Base-by-base conservation (phyloP, 2,888 invertebrate genomes). In the Brachypterus glaber region DNA sequence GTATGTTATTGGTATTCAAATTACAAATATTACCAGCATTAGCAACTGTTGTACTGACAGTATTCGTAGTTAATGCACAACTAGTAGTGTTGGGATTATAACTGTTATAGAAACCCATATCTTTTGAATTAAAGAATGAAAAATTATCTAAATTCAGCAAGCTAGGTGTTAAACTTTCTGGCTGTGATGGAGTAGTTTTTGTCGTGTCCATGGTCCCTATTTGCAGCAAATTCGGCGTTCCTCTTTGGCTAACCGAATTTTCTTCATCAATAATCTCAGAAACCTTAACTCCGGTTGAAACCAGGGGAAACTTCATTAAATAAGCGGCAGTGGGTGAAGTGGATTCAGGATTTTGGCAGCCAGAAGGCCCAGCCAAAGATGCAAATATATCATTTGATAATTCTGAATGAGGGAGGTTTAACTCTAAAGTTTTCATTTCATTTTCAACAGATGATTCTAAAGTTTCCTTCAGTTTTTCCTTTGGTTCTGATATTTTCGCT, bases 321-420 rank as follows among this genome's bases (percentile, higher is more conserved):
- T 83, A 83, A 2, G 84, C 84, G 9, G 83, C 84, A 2, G 83
- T 83, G 3, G 84, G 83, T 2, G 83, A 83, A 34, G 76, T 73
- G 1, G 76, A 74, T 52, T 75, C 74, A 2, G 74, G 69, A 59
- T 73, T 70, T 51, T 71, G 69, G 12, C 69, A 69, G 40, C 69
- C 70, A 9, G 63, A 45, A 7, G 73, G 72, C 7, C 74, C 74
- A 54, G 74, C 72, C 17, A 77, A 60, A 4, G 74, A 72, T 1
- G 74, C 73, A 53, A 76, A 76, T 40, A 76, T 68, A 55, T 76
- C 76, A 48, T 71, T 73, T 2, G 74, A 72, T 39, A 75, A 59
- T 50, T 75, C 74, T 1, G 72, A 69, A 49, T 71, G 69, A 16
- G 53, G 49, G 3, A 63, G 45, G 38, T 54, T 54, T 16, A 58